These are phyloP conservation scores for Pelobates cultripes DNA, from an alignment of 2,797 vertebrate species.

Conservation along the genomic window DNA sequence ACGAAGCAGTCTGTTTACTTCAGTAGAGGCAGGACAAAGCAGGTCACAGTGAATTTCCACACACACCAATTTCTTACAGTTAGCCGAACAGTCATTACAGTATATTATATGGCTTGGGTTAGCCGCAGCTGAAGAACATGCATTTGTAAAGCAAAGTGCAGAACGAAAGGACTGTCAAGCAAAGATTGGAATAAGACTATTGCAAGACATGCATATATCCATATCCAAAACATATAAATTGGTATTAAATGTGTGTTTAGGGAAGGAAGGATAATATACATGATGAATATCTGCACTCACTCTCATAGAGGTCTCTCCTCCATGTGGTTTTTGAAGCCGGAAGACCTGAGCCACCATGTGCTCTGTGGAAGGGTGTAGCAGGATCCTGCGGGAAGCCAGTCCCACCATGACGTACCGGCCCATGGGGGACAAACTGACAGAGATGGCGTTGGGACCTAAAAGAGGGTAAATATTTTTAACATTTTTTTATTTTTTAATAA, in stretches of 20 bases:
- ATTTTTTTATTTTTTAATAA: too few species aligned
- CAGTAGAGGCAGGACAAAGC: not conserved
- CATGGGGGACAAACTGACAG: slow-evolving; percentile 95
- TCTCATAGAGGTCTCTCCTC: slow-evolving; percentile 96
- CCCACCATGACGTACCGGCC: slow-evolving; percentile 98
- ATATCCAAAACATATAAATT: too few species aligned
- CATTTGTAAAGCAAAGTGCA: too few species aligned
- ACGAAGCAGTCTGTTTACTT: not conserved
- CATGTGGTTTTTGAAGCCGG: slow-evolving; percentile 95
- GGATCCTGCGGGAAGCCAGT: slow-evolving; percentile 92
- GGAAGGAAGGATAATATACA: not conserved
- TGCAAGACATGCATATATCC: too few species aligned
- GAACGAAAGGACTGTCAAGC: too few species aligned
- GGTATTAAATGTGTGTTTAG: not conserved
- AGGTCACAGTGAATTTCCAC: not conserved
- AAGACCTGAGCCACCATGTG: slow-evolving; percentile 99
- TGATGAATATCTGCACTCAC: slow-evolving; percentile 71
- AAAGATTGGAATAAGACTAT: too few species aligned
- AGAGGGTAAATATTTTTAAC: slow-evolving; percentile 30
- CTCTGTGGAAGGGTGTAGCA: slow-evolving; percentile 95
- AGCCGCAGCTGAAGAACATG: too few species aligned
- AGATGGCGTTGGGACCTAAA: slow-evolving; percentile 95
- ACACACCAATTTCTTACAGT: not conserved
- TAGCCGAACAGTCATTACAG: not conserved
- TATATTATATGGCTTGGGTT: not conserved